Evolutionary conservation across 2,888 invertebrate genomes (phyloP), one percentile per base, ranked within the genome.

Genomic region (Limnephilus marmoratus): DNA sequence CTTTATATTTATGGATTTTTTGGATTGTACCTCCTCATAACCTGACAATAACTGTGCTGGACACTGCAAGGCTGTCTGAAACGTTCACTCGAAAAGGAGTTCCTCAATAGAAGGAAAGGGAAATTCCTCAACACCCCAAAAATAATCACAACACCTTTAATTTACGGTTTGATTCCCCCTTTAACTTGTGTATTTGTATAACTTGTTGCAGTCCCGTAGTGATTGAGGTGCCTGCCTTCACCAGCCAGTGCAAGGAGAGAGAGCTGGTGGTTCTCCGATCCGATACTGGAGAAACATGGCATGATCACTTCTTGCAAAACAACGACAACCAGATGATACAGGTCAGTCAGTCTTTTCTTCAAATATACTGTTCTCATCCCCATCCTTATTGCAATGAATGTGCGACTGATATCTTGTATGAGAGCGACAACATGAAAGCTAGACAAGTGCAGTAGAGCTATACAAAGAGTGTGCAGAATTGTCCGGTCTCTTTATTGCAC

Each of bases 221-320:
- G 93, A 97, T 99, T 94, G 99, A 99, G 95, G 98, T 99, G 93
- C 99, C 99, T 0, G 99, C 99, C 95, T 99, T 99, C 96, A 99
- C 99, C 0, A 98, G 99, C 0, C 97, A 99, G 92, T 99, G 99
- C 92, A 98, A 98, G 94, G 99, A 99, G 95, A 97, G 99, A 9
- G 99, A 99, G 96, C 99, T 99, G 89, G 98, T 99, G 81, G 98
- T 99, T 94, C 96, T 99, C 93, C 97, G 99, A 89, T 99, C 99
- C 5, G 99, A 99, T 95, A 99, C 99, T 94, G 99, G 99, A 31
- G 99, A 99, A 95, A 98, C 98, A 53, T 99, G 99, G 99, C 98
- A 98, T 94, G 99, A 99, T 95, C 99, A 99, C 95, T 97, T 97
- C 94, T 95, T 97, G 93, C 96, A 96, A 93, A 95, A 95, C 90